Evolutionary conservation across 2,888 invertebrate genomes (phyloP), one percentile per base, ranked within the genome.

Genomic region (Lomographa bimaculata): DNA sequence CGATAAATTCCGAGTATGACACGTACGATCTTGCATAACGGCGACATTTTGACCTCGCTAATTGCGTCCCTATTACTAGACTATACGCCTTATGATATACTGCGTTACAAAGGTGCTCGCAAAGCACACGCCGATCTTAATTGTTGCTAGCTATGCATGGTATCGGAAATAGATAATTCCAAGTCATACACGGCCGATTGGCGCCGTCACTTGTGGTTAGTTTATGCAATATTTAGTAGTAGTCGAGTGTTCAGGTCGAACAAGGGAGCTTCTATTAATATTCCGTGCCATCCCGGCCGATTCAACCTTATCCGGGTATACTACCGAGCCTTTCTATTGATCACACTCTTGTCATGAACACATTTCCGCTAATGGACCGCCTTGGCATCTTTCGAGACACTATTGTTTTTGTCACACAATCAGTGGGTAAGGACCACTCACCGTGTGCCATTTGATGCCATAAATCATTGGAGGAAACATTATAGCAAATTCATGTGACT

Each of bases 271-370:
- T 71, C 78, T 75, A 83, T 82, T 80, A 80, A 81, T 82, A 80
- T 78, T 65, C 59, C 57, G 53, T 60, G 64, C 69, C 71, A 64
- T 64, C 69, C 57, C 50, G 50, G 53, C 58, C 61, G 60, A 68
- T 71, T 66, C 66, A 59, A 57, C 55, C 71, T 66, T 66, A 71
- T 70, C n/a, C n/a, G n/a, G n/a, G n/a, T n/a, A n/a, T n/a, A n/a
- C n/a, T n/a, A n/a, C 73, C 37, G 33, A 23, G 43, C 46, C 60
- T 60, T 60, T 72, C 75, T 79, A 81, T 82, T 81, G 82, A 82
- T 80, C 77, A 77, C 67, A 66, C 71, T 79, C 76, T 72, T 80
- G 83, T 82, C 82, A 79, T 76, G 71, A 69, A 71, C 77, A 81
- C 75, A 76, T 79, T 79, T 71, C 63, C 71, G 65, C 71, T 84